Evolutionary conservation across 1,140 invertebrate genomes (phyloP), one percentile per base, ranked within the genome.

Genomic region (Phthorimaea operculella): DNA sequence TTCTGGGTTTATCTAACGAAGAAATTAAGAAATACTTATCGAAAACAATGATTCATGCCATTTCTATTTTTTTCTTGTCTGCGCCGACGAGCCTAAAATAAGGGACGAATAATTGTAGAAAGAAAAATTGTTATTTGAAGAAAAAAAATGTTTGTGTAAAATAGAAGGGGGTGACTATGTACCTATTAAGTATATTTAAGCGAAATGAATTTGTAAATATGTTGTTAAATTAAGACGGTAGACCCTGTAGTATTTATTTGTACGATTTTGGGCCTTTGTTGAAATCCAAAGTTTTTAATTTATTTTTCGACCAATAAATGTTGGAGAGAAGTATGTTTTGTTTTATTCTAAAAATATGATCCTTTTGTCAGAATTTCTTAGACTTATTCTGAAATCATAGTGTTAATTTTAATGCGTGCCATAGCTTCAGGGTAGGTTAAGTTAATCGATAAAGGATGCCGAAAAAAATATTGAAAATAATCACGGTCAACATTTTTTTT

Each of bases 281-380:
- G 67, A 78, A 74, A 79, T 82, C 79, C 81, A 82, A 84, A 84
- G 78, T 82, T 80, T 79, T 84, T 84, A 76, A 84, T 84, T 84
- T 84, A 84, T 84, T 84, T 84, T 84, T 84, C 79, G 81, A 84
- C 81, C 81, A 84, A 84, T 84, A 84, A 84, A 84, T 82, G 81
- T 84, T 84, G 81, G 80, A 84, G 74, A 84, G 81, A 79, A 82
- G 57, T 74, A 74, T 57, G 50, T 42, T 48, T 56, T 68, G 60
- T 51, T 67, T 60, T 72, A 75, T 74, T 70, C 6, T 39, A 5
- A 3, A 39, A 4, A 4, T 39, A 10, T 39, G 2, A 39, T 28
- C 21, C 2, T 2, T 28, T n/a, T n/a, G n/a, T n/a, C n/a, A n/a
- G n/a, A n/a, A n/a, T n/a, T n/a, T n/a, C n/a, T n/a, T n/a, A n/a